These are phyloP conservation scores for Strigamia transsilvanica DNA, from an alignment of 2,888 invertebrate genomes.

Conservation along the genomic window DNA sequence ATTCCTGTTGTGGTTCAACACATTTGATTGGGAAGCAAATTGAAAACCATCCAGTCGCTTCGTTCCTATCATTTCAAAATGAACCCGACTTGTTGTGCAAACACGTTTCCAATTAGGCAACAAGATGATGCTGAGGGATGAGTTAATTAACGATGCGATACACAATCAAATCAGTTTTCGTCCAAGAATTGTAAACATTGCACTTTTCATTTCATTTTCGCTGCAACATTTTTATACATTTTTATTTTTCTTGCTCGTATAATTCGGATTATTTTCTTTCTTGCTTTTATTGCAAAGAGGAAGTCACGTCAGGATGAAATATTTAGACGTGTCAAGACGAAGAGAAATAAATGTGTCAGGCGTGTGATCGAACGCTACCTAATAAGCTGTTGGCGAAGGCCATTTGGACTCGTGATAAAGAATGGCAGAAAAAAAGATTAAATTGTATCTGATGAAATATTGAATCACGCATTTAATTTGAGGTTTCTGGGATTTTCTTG, in stretches of 20 bases:
- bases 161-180: background rate
- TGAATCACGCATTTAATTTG: conserved; percentile 42
- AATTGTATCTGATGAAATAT: conserved; percentile 33
- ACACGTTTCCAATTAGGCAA: conserved; percentile 20
- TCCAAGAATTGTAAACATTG: background rate
- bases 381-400: conserved; percentile 49
- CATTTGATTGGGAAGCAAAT: conserved; percentile 49
- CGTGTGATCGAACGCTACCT: conserved; percentile 37
- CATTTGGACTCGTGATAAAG: conserved; percentile 39
- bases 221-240: no score
- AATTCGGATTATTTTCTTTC: background rate
- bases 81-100: conserved; percentile 21
- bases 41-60: conserved; percentile 43
- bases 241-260: no score
- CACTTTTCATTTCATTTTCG: background rate
- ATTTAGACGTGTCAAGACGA: conserved; percentile 44
- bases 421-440: conserved; percentile 11
- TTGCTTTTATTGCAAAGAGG: conserved; percentile 5
- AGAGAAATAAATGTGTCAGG: conserved; percentile 45
- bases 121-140: conserved; percentile 13
- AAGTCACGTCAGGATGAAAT: conserved; percentile 33
- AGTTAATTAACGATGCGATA: conserved; percentile 4
- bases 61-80: conserved; percentile 21
- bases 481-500: conserved; percentile 5
- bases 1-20: conserved; percentile 49